Percentiles rank a stretch among this genome's conserved stretches.
These are phyloP conservation scores for Drosophila mimetica DNA, from an alignment of 2,888 invertebrate genomes.

Conservation along the genomic window DNA sequence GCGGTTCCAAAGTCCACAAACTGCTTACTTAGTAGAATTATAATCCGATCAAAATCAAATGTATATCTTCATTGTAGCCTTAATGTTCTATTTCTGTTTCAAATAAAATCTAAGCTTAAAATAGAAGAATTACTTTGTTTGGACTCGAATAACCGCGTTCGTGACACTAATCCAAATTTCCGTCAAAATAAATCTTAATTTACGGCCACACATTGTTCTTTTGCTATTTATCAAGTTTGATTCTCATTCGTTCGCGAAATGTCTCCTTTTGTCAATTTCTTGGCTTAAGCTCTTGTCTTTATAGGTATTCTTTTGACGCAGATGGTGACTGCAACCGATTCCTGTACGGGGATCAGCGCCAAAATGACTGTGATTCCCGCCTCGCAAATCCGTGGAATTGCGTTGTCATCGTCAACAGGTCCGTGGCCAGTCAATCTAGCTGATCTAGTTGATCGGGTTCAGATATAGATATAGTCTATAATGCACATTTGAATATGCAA, in stretches of 20 bases:
- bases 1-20: too few species aligned
- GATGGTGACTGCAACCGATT: neutral
- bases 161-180: slow-evolving; percentile 1
- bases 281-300: neutral
- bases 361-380: slow-evolving; percentile 3
- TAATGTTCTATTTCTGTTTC: neutral
- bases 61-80: neutral
- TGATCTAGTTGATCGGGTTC: slow-evolving; percentile 12
- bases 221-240: neutral
- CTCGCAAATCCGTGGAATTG: neutral
- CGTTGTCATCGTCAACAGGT: slow-evolving; percentile 19
- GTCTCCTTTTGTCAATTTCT: neutral
- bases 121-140: neutral
- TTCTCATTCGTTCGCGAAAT: neutral
- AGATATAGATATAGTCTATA: slow-evolving; percentile 1
- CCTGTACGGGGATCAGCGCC: slow-evolving; percentile 3
- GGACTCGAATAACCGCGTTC: neutral
- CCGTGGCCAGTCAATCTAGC: neutral
- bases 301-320: neutral
- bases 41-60: neutral
- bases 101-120: neutral
- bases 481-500: slow-evolving; percentile 31
- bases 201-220: neutral
- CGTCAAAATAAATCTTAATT: slow-evolving; percentile 2
- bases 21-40: too few species aligned